Conservation (phyloP, 2,113 vertebrate genomes). For the Uropsilus gracilis region DNA sequence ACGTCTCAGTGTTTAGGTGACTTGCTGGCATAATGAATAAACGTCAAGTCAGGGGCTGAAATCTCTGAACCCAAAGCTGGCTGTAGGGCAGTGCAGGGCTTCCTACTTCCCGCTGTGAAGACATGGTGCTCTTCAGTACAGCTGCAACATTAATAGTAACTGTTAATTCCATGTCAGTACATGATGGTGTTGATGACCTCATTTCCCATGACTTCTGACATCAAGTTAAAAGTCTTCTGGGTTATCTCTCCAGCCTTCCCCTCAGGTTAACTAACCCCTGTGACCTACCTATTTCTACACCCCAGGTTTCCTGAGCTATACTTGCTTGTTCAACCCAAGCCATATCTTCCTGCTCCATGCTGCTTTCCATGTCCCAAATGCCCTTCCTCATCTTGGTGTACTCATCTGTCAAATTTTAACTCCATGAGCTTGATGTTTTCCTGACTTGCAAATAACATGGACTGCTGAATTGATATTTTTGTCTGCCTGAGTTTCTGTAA, state of each 20-base stretch:
- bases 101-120: neutral
- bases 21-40: neutral
- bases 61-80: no score
- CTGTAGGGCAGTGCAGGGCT: neutral
- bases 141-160: neutral
- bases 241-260: neutral
- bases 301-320: neutral
- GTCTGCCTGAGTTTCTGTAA: neutral
- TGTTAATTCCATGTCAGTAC: neutral
- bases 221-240: neutral
- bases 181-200: fast-evolving
- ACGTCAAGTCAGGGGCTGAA: neutral
- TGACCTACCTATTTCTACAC: neutral
- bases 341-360: no score
- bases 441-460: neutral
- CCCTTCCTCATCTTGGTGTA: neutral
- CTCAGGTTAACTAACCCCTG: neutral
- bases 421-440: neutral
- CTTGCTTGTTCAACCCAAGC: no score
- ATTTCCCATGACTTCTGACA: neutral
- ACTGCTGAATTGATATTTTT: neutral
- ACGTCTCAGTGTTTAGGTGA: neutral
- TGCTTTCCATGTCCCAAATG: neutral
- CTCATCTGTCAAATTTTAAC: neutral
- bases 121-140: neutral